phyloP scores from a whole-genome alignment of 1,140 invertebrate genomes.

The Drosophila nebulosa region DNA sequence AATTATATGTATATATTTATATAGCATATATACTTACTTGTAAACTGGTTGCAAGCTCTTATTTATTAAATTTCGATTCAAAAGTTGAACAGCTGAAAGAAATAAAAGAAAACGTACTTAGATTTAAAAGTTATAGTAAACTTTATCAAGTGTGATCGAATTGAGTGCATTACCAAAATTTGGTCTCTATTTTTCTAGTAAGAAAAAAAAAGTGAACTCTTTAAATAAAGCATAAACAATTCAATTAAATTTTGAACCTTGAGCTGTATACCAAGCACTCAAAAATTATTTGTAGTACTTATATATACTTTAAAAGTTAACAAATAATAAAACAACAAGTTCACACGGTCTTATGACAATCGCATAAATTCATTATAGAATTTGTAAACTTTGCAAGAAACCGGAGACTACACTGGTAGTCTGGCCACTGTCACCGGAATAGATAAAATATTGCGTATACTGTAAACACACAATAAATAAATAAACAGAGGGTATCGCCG shows the following conservation, averaged over 20 bases:
- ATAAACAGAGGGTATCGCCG: background rate
- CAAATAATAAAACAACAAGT: background rate
- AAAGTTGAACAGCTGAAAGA: no score
- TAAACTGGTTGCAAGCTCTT: background rate
- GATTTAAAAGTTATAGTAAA: no score
- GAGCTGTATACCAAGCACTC: background rate
- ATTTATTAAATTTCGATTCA: no score
- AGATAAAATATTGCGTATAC: slow-evolving; percentile 1
- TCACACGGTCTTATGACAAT: background rate
- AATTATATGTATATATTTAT: no score
- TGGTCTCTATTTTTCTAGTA: no score
- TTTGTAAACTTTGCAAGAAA: background rate
- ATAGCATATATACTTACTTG: background rate
- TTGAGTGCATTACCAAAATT: no score
- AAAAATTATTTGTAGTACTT: background rate
- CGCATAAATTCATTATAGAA: background rate
- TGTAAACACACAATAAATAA: slow-evolving; percentile 1
- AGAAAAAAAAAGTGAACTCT: no score
- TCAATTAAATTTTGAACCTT: no score
- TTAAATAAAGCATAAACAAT: no score
- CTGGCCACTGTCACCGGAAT: background rate
- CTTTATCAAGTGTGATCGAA: no score
- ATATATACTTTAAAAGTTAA: background rate
- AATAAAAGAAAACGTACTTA: no score
- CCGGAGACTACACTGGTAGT: background rate